Evolutionary conservation across 1,140 invertebrate genomes (phyloP).

Genomic region (Tetramorium simillimum): DNA sequence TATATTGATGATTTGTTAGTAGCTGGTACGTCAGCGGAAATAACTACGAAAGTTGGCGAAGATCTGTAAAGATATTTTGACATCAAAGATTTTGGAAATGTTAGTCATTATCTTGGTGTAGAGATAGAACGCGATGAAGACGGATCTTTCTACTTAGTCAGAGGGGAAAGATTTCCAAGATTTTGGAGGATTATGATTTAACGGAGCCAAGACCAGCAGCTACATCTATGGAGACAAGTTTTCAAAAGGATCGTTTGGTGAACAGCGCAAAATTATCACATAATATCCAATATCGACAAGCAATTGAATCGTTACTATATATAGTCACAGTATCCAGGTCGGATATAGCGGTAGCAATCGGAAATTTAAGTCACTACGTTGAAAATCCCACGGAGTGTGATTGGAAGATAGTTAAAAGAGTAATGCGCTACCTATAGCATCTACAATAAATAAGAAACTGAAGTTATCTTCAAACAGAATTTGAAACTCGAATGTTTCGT

Average conservation of each 20-base stretch:
- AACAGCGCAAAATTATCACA: background rate
- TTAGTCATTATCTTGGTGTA: conserved; percentile 33
- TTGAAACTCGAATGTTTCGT: too few species aligned
- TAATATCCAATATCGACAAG: conserved; percentile 22
- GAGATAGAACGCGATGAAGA: conserved; percentile 19
- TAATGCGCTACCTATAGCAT: too few species aligned
- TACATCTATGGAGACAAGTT: conserved; percentile 55
- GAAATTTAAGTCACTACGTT: conserved; percentile 13
- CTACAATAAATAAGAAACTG: too few species aligned
- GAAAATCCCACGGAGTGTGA: conserved; percentile 26
- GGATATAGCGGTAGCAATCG: conserved; percentile 71
- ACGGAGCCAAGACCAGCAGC: conserved; percentile 14
- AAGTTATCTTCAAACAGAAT: too few species aligned
- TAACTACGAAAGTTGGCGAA: background rate
- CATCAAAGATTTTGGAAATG: conserved; percentile 52
- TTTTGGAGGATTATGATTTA: conserved; percentile 43
- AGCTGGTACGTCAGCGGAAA: background rate
- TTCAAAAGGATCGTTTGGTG: background rate
- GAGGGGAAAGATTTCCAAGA: conserved; percentile 17
- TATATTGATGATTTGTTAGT: conserved; percentile 60
- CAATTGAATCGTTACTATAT: conserved; percentile 78
- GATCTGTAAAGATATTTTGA: conserved; percentile 32
- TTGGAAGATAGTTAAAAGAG: too few species aligned
- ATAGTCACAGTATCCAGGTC: conserved; percentile 79
- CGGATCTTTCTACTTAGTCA: conserved; percentile 45